Conservation (phyloP, 2,113 vertebrate species). For the Nesospiza acunhae region DNA sequence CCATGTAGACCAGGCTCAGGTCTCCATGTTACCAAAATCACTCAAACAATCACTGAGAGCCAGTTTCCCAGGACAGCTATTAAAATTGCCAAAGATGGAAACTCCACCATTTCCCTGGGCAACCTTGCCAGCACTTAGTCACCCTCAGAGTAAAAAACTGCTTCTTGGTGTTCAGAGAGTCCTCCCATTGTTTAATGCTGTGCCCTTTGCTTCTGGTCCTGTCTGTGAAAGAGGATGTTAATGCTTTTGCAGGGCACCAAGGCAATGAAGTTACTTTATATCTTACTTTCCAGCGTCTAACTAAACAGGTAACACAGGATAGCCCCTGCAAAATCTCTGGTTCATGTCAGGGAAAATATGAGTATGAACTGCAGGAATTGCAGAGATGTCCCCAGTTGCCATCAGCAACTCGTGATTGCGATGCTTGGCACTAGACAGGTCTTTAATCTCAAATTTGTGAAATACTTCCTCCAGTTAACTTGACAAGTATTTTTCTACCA, state of each 20-base stretch:
- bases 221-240: neutral
- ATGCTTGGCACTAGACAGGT: neutral
- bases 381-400: neutral
- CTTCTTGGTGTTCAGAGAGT: neutral
- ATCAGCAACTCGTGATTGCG: neutral
- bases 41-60: neutral
- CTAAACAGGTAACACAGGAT: fast-evolving
- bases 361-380: neutral
- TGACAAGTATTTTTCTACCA: neutral
- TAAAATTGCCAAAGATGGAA: neutral
- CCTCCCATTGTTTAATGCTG: neutral
- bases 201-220: neutral
- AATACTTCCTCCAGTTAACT: neutral
- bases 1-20: fast-evolving
- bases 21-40: neutral
- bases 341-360: neutral
- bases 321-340: neutral
- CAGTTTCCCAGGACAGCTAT: neutral
- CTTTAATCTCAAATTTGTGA: neutral
- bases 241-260: neutral
- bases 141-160: neutral
- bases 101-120: neutral
- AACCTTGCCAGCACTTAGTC: neutral
- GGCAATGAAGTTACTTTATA: neutral
- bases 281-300: neutral